These are phyloP conservation scores for Tichodroma muraria DNA, from an alignment of 2,113 vertebrate genomes.

Conservation along the genomic window DNA sequence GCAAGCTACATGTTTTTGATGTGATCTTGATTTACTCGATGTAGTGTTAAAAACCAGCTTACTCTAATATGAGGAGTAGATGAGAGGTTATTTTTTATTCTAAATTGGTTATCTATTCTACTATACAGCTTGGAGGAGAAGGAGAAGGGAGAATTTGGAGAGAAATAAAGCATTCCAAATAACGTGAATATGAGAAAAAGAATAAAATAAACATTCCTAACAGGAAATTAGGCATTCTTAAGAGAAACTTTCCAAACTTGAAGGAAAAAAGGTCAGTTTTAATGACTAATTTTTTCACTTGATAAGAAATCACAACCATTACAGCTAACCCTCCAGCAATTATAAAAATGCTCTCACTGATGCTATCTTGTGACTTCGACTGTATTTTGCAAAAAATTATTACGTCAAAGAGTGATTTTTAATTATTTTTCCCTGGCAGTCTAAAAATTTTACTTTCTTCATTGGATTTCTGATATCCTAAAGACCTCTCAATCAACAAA, in stretches of 20 bases:
- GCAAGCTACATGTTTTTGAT: neutral
- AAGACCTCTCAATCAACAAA: neutral
- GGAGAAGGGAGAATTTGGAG: neutral
- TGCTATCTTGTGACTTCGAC: neutral
- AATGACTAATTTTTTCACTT: constrained; percentile 10
- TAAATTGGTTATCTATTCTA: neutral
- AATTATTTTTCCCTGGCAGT: neutral
- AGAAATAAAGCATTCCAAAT: neutral
- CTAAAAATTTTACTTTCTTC: neutral
- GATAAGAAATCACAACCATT: neutral
- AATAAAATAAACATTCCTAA: neutral
- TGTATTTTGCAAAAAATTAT: neutral
- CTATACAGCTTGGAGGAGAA: neutral
- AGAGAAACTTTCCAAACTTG: neutral
- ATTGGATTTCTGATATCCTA: neutral
- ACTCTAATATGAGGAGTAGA: neutral
- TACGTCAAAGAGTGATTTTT: neutral
- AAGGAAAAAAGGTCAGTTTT: neutral
- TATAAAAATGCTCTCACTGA: neutral
- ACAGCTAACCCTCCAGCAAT: neutral
- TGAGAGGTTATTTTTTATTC: neutral
- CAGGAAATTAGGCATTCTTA: neutral
- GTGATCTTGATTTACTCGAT: neutral
- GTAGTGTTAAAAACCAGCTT: neutral
- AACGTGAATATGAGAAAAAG: neutral